phyloP scores from a whole-genome alignment of 2,888 invertebrate species.

The Napeogenes inachia region DNA sequence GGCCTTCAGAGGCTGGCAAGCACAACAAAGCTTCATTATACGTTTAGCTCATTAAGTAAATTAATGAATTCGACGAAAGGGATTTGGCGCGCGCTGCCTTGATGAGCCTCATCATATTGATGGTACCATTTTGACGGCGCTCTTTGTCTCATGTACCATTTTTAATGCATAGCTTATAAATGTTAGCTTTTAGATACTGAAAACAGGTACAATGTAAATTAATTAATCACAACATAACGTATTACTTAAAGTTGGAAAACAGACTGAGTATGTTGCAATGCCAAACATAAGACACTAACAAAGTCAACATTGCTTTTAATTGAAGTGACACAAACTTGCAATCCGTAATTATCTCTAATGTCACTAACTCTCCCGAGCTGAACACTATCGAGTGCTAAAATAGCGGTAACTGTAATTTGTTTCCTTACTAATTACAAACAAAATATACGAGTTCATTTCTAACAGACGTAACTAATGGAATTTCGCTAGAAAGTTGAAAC shows the following conservation, averaged over 20 bases:
- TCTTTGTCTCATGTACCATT: slow-evolving; percentile 32
- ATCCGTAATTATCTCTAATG: slow-evolving; percentile 5
- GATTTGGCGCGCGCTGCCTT: slow-evolving; percentile 45
- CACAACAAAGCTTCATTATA: slow-evolving; percentile 62
- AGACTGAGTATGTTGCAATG: not conserved
- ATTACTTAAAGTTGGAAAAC: too few species aligned
- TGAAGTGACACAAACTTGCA: slow-evolving; percentile 5
- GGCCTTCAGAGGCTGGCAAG: slow-evolving; percentile 45
- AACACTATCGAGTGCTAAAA: slow-evolving; percentile 11
- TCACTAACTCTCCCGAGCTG: not conserved
- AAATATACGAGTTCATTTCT: slow-evolving; percentile 25
- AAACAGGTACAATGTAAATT: too few species aligned
- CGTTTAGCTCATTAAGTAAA: slow-evolving; percentile 63
- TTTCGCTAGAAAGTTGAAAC: slow-evolving; percentile 31
- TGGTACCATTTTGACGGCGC: slow-evolving; percentile 36
- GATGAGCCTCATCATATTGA: slow-evolving; percentile 52
- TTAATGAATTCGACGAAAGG: slow-evolving; percentile 58
- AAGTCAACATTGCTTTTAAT: not conserved
- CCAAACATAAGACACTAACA: not conserved
- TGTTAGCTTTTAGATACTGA: not conserved
- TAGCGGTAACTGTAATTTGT: slow-evolving; percentile 14
- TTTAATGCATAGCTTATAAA: slow-evolving; percentile 22
- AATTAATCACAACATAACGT: too few species aligned
- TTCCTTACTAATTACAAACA: slow-evolving; percentile 15
- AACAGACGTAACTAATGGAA: slow-evolving; percentile 25